Evolutionary conservation across 2,888 invertebrate genomes (phyloP).

Genomic region (Digitonthophagus gazella): DNA sequence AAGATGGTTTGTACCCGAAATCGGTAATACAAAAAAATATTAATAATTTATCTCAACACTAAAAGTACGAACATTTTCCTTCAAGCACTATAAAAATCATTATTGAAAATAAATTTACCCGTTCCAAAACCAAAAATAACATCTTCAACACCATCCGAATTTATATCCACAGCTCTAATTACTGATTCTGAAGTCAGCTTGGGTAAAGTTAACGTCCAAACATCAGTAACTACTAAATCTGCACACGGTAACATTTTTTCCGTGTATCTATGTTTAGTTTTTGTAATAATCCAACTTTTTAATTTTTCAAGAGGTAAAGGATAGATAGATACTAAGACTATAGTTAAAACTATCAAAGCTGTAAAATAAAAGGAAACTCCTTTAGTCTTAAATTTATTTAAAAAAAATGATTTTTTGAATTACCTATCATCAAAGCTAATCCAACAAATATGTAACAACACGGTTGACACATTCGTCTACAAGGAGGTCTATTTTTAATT

Average conservation of each 20-base stretch:
- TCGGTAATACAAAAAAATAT: no score
- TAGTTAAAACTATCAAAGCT: constrained; percentile 63
- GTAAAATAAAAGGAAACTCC: constrained; percentile 38
- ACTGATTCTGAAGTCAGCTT: constrained; percentile 73
- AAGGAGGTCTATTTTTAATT: constrained; percentile 56
- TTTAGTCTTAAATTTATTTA: neutral
- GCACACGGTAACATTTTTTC: constrained; percentile 59
- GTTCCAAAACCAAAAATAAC: constrained; percentile 76
- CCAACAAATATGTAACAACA: constrained; percentile 65
- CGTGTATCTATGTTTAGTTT: constrained; percentile 33
- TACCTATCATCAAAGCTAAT: constrained; percentile 57
- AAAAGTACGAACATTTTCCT: no score
- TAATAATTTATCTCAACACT: neutral
- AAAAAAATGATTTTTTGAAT: neutral
- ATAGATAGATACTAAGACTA: constrained; percentile 64
- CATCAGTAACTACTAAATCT: constrained; percentile 57
- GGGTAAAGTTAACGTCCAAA: constrained; percentile 69
- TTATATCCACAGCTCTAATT: constrained; percentile 67
- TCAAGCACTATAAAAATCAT: no score
- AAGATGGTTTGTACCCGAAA: no score
- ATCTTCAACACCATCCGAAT: constrained; percentile 69
- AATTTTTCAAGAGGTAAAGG: constrained; percentile 63
- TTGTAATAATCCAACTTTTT: constrained; percentile 57
- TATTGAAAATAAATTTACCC: constrained; percentile 55
- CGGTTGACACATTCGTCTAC: constrained; percentile 61